Conservation (phyloP, 2,888 invertebrate genomes). For the Cyaniris semiargus region DNA sequence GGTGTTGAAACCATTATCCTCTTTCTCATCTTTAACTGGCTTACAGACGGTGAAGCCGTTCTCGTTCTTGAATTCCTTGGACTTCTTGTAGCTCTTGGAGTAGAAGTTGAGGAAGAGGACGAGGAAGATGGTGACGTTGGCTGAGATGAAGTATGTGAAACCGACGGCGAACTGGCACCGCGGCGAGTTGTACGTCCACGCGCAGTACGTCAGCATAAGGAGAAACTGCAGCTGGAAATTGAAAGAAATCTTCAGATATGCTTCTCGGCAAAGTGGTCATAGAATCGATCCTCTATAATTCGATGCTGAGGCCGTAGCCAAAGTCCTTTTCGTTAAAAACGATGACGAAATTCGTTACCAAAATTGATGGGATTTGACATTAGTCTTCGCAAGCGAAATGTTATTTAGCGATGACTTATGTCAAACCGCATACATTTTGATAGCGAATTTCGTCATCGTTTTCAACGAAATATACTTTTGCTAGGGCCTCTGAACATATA, state of each 20-base stretch:
- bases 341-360: too few relatives aligned
- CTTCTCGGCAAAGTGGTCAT: too few relatives aligned
- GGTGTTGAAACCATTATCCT: slow-evolving; percentile 49
- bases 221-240: slow-evolving; percentile 82
- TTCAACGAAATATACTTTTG: too few relatives aligned
- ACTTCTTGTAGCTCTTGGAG: slow-evolving; percentile 76
- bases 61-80: slow-evolving; percentile 50
- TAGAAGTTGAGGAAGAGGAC: slow-evolving; percentile 85
- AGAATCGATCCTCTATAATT: too few relatives aligned
- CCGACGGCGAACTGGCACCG: slow-evolving; percentile 82
- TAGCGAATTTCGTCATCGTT: too few relatives aligned
- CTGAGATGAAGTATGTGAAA: slow-evolving; percentile 76
- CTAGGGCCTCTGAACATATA: too few relatives aligned
- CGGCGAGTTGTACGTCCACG: slow-evolving; percentile 75
- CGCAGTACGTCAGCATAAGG: slow-evolving; percentile 83
- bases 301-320: too few relatives aligned
- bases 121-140: slow-evolving; percentile 82
- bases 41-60: slow-evolving; percentile 51
- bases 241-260: neutral
- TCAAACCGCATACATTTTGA: too few relatives aligned
- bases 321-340: too few relatives aligned
- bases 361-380: too few relatives aligned
- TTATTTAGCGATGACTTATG: too few relatives aligned
- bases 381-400: too few relatives aligned
- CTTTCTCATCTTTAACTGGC: slow-evolving; percentile 46